A percentile compares a stretch with the other conserved stretches of the same genome.
Conservation (phyloP, 2,888 invertebrate species). For the Drosophila meridiana region DNA sequence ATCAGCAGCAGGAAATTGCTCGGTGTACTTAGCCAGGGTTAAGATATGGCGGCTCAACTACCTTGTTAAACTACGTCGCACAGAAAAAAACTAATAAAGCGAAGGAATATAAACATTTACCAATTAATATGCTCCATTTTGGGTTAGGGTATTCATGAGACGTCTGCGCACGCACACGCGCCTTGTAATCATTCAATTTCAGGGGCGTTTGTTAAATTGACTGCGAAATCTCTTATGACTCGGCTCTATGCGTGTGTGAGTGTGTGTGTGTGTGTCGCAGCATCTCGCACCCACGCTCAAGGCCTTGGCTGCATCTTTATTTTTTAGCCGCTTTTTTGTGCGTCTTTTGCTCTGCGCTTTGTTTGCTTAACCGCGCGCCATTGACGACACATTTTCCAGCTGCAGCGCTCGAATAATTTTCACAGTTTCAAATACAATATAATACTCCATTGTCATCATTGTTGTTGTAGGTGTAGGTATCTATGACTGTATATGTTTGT, state of each 20-base stretch:
- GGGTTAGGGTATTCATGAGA: constrained; percentile 16
- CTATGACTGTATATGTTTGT: constrained; percentile 4
- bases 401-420: constrained; percentile 23
- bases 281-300: constrained; percentile 14
- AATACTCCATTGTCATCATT: constrained; percentile 13
- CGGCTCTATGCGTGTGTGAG: background rate
- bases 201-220: constrained; percentile 71
- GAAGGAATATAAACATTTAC: constrained; percentile 31
- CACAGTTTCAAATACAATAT: constrained; percentile 8
- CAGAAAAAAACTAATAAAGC: constrained; percentile 12
- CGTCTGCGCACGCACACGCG: constrained; percentile 43
- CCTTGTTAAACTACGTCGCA: constrained; percentile 50
- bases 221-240: constrained; percentile 66
- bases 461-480: constrained; percentile 8
- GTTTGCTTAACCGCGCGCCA: constrained; percentile 71
- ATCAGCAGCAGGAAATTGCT: constrained; percentile 80
- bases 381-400: constrained; percentile 64
- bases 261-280: background rate
- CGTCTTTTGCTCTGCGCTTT: constrained; percentile 30
- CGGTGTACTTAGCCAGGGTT: constrained; percentile 63
- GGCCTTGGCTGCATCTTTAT: constrained; percentile 49
- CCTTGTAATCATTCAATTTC: constrained; percentile 53
- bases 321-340: constrained; percentile 9
- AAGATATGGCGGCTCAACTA: constrained; percentile 43
- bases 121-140: constrained; percentile 66